These are phyloP conservation scores for Lucilia sericata DNA, from an alignment of 1,140 invertebrate genomes.

Conservation along the genomic window DNA sequence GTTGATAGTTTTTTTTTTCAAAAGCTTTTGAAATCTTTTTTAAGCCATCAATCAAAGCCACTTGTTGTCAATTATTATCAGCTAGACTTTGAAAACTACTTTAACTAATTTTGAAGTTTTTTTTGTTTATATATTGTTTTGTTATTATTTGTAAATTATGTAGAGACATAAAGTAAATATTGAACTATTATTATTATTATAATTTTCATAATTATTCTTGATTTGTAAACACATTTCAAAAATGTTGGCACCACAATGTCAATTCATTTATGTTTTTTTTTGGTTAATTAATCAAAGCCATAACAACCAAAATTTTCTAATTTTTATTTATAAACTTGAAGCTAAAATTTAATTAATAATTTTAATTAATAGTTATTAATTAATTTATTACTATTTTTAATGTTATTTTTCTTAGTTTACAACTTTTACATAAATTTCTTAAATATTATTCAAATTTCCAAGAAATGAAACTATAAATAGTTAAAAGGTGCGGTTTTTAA, in stretches of 20 bases:
- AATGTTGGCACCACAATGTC: conserved; percentile 18
- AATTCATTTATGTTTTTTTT: not conserved
- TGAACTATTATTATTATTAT: not conserved
- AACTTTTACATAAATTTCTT: not conserved
- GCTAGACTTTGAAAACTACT: not conserved
- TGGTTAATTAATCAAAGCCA: not conserved
- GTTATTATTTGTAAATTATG: no score
- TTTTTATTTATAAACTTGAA: not conserved
- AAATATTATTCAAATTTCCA: not conserved
- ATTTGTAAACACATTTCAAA: not conserved
- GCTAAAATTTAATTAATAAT: not conserved
- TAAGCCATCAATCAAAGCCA: conserved; percentile 31
- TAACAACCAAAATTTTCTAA: not conserved
- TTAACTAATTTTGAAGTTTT: not conserved
- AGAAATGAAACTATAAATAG: conserved; percentile 12
- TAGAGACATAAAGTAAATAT: not conserved
- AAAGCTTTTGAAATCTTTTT: not conserved
- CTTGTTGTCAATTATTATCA: conserved; percentile 24
- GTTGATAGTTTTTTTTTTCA: not conserved
- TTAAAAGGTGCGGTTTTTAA: conserved; percentile 15
- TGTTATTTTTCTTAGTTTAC: conserved; percentile 6
- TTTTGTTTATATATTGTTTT: not conserved
- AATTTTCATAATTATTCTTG: not conserved
- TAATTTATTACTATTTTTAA: not conserved
- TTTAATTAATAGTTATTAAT: conserved; percentile 28